Evolutionary conservation across 2,888 invertebrate species (phyloP).

Genomic region (Rhopalosiphum nymphaeae): DNA sequence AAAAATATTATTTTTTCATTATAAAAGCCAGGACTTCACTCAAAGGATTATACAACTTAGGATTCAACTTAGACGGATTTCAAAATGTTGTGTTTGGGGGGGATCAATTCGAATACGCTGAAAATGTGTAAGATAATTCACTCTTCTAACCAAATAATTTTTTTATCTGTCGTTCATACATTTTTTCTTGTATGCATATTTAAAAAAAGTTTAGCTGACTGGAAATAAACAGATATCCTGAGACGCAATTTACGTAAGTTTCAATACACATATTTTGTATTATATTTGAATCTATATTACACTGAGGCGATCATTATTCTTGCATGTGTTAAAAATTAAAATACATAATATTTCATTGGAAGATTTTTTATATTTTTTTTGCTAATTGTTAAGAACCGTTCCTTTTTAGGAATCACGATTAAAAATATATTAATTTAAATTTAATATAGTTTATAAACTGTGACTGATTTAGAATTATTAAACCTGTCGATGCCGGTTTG

Average conservation of each 20-base stretch:
- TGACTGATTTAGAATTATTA: background rate
- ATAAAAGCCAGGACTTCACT: too few relatives aligned
- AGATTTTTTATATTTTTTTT: background rate
- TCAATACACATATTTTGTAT: background rate
- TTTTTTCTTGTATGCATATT: background rate
- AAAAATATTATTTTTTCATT: too few relatives aligned
- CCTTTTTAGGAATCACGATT: background rate
- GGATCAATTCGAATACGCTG: too few relatives aligned
- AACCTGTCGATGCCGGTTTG: background rate
- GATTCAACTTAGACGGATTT: too few relatives aligned
- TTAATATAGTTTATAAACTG: background rate
- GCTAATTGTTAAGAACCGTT: background rate
- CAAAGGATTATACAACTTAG: too few relatives aligned
- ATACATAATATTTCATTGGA: background rate
- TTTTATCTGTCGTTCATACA: too few relatives aligned
- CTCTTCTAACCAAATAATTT: too few relatives aligned
- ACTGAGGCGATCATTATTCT: background rate
- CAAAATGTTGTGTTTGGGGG: too few relatives aligned
- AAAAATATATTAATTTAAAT: background rate
- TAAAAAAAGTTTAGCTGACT: too few relatives aligned
- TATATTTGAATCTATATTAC: background rate
- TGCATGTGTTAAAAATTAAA: background rate
- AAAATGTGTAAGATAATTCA: too few relatives aligned
- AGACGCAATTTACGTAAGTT: background rate
- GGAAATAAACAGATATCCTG: too few relatives aligned